Conservation (phyloP, 2,797 vertebrate genomes). For the Sorex maritimensis region DNA sequence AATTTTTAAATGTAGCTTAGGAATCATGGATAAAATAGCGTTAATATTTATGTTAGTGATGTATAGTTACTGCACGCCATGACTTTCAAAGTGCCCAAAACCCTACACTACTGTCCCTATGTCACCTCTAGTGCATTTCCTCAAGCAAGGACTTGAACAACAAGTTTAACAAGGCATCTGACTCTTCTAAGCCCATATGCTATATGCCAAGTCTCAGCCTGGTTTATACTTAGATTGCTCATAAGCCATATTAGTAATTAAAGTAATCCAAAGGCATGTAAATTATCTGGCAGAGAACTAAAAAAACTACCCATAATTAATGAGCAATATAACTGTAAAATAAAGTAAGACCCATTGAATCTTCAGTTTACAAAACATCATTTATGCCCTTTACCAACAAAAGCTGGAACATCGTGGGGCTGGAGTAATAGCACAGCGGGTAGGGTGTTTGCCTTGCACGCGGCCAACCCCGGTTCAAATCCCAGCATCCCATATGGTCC, state of each 20-base stretch:
- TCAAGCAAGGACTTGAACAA: not conserved
- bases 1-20: not conserved
- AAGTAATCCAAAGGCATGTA: slow-evolving; percentile 47
- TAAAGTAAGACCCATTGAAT: not conserved
- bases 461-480: no score
- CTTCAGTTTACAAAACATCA: slow-evolving; percentile 21
- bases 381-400: not conserved
- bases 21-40: no score
- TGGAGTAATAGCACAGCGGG: no score
- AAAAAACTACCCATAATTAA: not conserved
- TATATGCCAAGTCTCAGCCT: slow-evolving; percentile 3
- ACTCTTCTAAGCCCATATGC: slow-evolving; percentile 6
- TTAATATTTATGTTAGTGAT: no score
- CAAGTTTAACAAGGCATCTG: no score
- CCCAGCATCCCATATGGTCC: no score
- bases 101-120: no score
- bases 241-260: slow-evolving; percentile 33
- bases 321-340: slow-evolving; percentile 42
- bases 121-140: no score
- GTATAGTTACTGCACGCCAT: not conserved
- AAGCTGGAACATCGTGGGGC: not conserved
- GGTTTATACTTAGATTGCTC: not conserved
- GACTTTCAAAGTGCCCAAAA: no score
- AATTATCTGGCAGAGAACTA: not conserved
- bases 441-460: no score